Percentiles rank a stretch among this genome's conserved stretches.
Conservation (phyloP, 2,113 vertebrate genomes). For the Dromaius novaehollandiae region DNA sequence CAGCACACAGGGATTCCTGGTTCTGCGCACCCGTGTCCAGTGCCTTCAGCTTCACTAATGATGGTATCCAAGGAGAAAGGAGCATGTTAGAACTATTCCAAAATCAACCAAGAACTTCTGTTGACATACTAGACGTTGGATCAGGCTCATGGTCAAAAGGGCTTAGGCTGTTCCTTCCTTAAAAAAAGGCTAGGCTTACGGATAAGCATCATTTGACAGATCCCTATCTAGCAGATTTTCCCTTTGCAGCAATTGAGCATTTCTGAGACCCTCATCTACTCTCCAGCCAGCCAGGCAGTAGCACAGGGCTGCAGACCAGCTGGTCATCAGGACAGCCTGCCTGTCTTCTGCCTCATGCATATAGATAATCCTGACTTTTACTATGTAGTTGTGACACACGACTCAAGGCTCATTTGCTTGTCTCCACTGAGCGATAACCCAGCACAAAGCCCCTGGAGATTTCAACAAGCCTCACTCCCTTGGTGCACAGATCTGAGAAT, state of each 20-base stretch:
- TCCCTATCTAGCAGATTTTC: neutral
- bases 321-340: neutral
- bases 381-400: neutral
- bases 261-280: neutral
- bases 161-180: neutral
- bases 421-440: neutral
- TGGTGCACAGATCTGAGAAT: neutral
- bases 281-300: accelerated
- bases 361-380: neutral
- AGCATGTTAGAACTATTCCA: neutral
- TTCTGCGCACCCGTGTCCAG: neutral
- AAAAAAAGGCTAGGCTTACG: neutral
- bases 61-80: neutral
- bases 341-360: neutral
- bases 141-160: neutral
- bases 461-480: neutral
- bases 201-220: neutral
- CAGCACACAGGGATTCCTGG: neutral
- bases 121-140: neutral
- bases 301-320: neutral
- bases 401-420: neutral
- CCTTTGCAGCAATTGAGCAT: neutral
- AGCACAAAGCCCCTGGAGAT: neutral
- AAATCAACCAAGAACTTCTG: neutral
- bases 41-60: neutral